These are phyloP conservation scores for Neodon shergylaensis DNA, from an alignment of 2,113 vertebrate genomes.

Conservation along the genomic window DNA sequence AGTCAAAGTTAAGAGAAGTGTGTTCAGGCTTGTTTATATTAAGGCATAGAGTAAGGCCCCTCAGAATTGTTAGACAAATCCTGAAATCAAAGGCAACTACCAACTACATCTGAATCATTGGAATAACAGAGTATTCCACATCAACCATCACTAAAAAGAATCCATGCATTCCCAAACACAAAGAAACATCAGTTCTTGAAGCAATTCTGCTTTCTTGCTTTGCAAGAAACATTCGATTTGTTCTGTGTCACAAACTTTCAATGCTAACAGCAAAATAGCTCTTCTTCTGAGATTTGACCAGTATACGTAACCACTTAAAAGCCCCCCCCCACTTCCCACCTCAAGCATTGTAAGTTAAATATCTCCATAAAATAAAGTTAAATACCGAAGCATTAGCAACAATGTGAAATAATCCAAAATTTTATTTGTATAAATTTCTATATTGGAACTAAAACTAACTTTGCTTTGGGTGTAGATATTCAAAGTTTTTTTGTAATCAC, in stretches of 20 bases:
- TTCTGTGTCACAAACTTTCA: background rate
- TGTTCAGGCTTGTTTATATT: background rate
- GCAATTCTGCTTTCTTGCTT: background rate
- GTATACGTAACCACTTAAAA: background rate
- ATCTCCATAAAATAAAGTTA: background rate
- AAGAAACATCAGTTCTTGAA: background rate
- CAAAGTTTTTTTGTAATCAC: background rate
- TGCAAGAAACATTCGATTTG: background rate
- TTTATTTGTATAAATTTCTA: background rate
- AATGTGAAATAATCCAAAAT: background rate
- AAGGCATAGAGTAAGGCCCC: background rate
- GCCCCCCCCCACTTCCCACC: background rate
- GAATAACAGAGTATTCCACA: constrained; percentile 15
- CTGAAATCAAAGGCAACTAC: background rate
- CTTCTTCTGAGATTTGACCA: background rate
- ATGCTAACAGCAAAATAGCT: background rate
- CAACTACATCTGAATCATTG: constrained; percentile 24
- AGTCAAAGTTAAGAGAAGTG: background rate
- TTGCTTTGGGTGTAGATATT: background rate
- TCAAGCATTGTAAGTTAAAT: background rate
- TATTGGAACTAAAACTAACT: constrained; percentile 16
- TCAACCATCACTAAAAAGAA: constrained; percentile 21
- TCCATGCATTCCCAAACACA: background rate
- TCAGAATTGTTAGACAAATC: background rate
- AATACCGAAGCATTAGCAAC: background rate